Conservation (phyloP, 2,113 vertebrate genomes). For the Pangasianodon gigas region DNA sequence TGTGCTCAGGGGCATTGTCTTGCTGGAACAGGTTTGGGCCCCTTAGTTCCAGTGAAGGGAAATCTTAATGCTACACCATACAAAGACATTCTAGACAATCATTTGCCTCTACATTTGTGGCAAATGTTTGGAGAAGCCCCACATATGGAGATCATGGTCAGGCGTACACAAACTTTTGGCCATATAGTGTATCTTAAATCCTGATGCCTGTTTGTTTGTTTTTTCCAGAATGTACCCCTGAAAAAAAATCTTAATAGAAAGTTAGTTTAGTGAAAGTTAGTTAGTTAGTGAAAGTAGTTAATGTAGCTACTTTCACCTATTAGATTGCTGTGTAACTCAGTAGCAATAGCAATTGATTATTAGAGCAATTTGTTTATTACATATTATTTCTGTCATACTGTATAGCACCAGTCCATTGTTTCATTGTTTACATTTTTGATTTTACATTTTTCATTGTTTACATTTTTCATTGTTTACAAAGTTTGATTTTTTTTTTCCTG, state of each 20-base stretch:
- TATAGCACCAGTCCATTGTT: too few species aligned
- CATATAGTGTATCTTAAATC: not conserved
- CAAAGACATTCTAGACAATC: not conserved
- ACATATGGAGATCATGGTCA: not conserved
- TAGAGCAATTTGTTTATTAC: too few species aligned
- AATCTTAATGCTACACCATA: not conserved
- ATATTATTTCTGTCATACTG: too few species aligned
- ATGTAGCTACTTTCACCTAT: not conserved
- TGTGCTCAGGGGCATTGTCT: not conserved
- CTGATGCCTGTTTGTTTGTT: not conserved
- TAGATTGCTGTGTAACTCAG: not conserved
- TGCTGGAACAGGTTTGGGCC: not conserved
- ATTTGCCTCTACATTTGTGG: not conserved
- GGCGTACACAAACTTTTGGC: not conserved
- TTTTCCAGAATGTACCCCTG: not conserved
- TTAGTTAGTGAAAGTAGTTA: not conserved
- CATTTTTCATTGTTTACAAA: too few species aligned
- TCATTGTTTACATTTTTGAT: too few species aligned
- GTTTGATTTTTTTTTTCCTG: too few species aligned
- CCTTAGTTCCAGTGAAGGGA: not conserved
- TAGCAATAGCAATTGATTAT: not conserved
- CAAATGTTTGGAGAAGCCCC: not conserved
- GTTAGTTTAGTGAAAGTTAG: too few species aligned
- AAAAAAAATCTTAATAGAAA: not conserved
- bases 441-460: too few species aligned